Conservation (phyloP, 2,797 vertebrate genomes). For the Paguma larvata region DNA sequence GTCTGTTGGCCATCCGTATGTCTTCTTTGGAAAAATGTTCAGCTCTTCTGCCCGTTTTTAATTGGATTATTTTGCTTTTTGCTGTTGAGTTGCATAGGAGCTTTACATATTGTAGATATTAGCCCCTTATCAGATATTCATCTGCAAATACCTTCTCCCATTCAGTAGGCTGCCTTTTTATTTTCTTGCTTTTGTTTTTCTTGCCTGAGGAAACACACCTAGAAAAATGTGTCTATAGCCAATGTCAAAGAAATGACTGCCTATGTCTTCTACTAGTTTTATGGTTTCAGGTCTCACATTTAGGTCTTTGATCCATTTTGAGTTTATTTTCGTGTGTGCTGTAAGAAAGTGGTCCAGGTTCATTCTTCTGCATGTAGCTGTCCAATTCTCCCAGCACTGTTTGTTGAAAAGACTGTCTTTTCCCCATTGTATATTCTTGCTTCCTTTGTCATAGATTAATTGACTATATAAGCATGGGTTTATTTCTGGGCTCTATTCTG, state of each 20-base stretch:
- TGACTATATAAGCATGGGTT: neutral
- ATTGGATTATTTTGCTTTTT: neutral
- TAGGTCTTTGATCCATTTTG: neutral
- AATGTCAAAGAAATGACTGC: neutral
- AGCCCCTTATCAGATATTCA: neutral
- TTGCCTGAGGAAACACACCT: neutral
- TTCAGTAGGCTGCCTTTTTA: neutral
- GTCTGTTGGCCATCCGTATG: neutral
- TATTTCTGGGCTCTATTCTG: neutral
- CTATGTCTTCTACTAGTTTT: neutral
- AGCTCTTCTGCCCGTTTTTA: neutral
- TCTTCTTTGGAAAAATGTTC: neutral
- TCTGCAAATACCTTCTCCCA: neutral
- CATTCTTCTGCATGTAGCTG: neutral
- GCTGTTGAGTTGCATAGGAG: neutral
- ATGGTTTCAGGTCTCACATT: neutral
- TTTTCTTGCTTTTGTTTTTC: neutral
- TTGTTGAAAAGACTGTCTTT: neutral
- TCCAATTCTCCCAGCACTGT: neutral
- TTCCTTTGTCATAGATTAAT: neutral
- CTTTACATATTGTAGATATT: neutral
- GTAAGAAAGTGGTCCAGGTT: neutral
- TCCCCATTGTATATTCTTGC: neutral
- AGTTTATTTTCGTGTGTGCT: neutral
- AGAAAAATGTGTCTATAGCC: neutral